Evolutionary conservation across 2,888 invertebrate species (phyloP).

Genomic region (Pseudococcus longispinus): DNA sequence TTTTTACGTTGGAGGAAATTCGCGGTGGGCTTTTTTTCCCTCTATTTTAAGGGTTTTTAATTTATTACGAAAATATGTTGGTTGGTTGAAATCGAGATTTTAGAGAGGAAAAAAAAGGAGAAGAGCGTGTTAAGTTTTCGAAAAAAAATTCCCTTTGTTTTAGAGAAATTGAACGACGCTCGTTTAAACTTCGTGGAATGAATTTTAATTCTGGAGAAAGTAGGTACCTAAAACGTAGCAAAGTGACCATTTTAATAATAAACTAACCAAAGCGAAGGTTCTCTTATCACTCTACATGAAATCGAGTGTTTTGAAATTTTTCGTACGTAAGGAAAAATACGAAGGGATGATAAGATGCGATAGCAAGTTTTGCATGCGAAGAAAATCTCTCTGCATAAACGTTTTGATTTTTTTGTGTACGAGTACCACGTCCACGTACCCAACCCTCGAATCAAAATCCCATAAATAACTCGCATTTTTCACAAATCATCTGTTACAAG

Average conservation of each 20-base stretch:
- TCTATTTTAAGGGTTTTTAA: not conserved
- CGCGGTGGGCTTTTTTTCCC: not conserved
- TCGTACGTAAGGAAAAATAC: not conserved
- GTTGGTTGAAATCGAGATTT: not conserved
- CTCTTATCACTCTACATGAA: not conserved
- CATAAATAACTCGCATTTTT: not conserved
- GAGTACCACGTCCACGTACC: not conserved
- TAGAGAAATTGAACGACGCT: not conserved
- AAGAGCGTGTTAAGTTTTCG: not conserved
- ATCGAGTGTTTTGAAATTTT: not conserved
- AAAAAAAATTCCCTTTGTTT: not conserved
- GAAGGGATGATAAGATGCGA: not conserved
- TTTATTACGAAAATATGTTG: slow-evolving; percentile 6
- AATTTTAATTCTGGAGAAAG: not conserved
- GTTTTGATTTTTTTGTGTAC: not conserved
- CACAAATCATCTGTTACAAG: not conserved
- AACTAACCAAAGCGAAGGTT: too few species aligned
- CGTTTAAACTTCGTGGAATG: not conserved
- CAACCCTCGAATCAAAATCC: not conserved
- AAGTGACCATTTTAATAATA: too few species aligned
- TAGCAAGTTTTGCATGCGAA: not conserved
- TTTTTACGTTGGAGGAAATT: not conserved
- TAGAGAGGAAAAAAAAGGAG: not conserved
- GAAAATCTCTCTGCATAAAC: not conserved
- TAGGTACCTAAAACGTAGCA: too few species aligned